A percentile compares a stretch with the other conserved stretches of the same genome.
Evolutionary conservation across 2,888 invertebrate species (phyloP).

Genomic region (Tipula unca): DNA sequence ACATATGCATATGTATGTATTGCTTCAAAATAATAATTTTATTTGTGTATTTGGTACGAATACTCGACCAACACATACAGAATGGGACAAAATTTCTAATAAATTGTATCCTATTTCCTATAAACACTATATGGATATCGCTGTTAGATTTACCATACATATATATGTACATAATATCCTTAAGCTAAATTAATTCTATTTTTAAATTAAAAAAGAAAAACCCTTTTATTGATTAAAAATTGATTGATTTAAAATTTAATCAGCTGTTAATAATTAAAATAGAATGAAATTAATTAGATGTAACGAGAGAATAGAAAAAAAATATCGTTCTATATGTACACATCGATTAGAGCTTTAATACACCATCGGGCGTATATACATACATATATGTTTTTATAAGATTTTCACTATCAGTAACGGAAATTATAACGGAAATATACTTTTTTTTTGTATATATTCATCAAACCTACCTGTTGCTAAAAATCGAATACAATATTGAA

Average conservation of each 20-base stretch:
- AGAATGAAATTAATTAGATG: not conserved
- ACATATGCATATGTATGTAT: too few species aligned
- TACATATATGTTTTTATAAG: not conserved
- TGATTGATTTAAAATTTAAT: not conserved
- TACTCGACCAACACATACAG: too few species aligned
- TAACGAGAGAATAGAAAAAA: not conserved
- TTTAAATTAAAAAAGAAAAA: not conserved
- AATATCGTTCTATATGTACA: not conserved
- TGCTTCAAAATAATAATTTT: too few species aligned
- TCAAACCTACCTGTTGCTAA: not conserved
- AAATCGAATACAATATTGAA: not conserved
- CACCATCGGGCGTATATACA: not conserved
- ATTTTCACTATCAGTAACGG: not conserved
- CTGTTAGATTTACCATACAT: too few species aligned
- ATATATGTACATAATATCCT: not conserved
- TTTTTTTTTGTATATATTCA: not conserved
- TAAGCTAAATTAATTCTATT: not conserved
- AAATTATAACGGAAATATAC: not conserved
- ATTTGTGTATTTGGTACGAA: too few species aligned
- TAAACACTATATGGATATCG: too few species aligned
- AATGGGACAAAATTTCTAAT: too few species aligned
- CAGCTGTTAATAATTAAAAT: not conserved
- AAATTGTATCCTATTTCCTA: too few species aligned
- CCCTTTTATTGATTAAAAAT: constrained; percentile 1
- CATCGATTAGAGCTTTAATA: not conserved